Evolutionary conservation across 2,113 vertebrate genomes (phyloP).

Genomic region (Otus sunia): DNA sequence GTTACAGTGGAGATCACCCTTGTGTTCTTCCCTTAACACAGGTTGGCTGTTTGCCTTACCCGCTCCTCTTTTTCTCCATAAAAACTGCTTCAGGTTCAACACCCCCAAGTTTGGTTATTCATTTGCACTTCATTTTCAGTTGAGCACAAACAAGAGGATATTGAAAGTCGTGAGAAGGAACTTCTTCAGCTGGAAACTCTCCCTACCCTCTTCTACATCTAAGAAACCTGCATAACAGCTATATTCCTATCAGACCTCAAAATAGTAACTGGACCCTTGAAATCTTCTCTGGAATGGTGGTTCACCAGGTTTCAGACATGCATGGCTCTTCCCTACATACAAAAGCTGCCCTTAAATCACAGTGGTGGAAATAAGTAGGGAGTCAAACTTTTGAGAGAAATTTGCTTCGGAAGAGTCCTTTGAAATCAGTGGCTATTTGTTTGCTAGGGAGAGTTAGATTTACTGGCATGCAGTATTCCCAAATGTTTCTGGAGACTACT

Average conservation of each 20-base stretch:
- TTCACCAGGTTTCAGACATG: neutral
- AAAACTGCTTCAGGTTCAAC: neutral
- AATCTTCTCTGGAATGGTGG: neutral
- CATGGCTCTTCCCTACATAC: neutral
- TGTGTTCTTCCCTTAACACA: neutral
- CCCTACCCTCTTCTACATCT: neutral
- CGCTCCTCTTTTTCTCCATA: neutral
- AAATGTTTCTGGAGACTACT: neutral
- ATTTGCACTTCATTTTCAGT: neutral
- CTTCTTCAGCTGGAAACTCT: neutral
- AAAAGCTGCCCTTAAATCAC: neutral
- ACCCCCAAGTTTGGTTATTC: neutral
- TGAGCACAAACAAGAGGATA: neutral
- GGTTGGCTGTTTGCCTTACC: neutral
- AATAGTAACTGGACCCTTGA: neutral
- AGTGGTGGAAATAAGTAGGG: neutral
- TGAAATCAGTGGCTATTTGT: neutral
- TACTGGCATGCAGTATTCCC: neutral
- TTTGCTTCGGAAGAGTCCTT: neutral
- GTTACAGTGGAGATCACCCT: neutral
- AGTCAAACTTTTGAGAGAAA: neutral
- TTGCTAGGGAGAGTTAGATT: neutral
- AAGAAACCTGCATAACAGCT: neutral
- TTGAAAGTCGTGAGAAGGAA: neutral
- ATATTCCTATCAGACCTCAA: neutral